A percentile compares a stretch with the other conserved stretches of the same genome.
Conservation (phyloP, 2,888 invertebrate genomes). For the Leptogaster cylindrica region DNA sequence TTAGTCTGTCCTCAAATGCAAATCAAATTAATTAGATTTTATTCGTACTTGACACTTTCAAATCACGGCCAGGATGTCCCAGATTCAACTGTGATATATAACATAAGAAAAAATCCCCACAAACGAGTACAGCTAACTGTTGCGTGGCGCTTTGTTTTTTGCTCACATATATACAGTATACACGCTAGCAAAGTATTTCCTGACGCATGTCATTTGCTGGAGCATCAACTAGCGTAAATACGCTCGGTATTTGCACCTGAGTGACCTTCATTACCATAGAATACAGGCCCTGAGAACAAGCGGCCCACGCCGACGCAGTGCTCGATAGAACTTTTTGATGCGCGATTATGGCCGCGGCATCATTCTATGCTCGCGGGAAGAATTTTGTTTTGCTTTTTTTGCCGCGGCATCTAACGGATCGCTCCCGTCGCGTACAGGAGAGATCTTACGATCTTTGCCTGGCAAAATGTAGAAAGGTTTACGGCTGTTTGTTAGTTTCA, state of each 20-base stretch:
- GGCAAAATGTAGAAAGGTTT: no score
- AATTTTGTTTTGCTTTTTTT: no score
- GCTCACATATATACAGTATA: not conserved
- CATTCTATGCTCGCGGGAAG: no score
- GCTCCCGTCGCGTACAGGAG: no score
- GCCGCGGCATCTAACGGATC: no score
- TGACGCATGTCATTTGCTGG: constrained; percentile 19
- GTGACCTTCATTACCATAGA: constrained; percentile 35
- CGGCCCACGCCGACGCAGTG: not conserved
- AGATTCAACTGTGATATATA: constrained; percentile 14
- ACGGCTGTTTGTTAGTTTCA: no score
- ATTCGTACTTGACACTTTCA: constrained; percentile 15
- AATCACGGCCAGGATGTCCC: constrained; percentile 25
- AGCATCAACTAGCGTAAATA: constrained; percentile 6
- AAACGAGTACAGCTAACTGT: constrained; percentile 24
- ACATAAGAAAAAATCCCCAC: constrained; percentile 2
- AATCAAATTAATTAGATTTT: no score
- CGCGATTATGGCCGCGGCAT: no score
- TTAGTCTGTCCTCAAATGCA: no score
- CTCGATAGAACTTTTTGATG: no score
- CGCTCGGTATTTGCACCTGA: constrained; percentile 20
- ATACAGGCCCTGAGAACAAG: constrained; percentile 13
- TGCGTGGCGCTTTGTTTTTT: constrained; percentile 20
- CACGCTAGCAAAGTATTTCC: not conserved
- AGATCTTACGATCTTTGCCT: no score